Evolutionary conservation across 2,888 invertebrate species (phyloP), one percentile per base, ranked within the genome.

Genomic region (Synergus umbraculus): DNA sequence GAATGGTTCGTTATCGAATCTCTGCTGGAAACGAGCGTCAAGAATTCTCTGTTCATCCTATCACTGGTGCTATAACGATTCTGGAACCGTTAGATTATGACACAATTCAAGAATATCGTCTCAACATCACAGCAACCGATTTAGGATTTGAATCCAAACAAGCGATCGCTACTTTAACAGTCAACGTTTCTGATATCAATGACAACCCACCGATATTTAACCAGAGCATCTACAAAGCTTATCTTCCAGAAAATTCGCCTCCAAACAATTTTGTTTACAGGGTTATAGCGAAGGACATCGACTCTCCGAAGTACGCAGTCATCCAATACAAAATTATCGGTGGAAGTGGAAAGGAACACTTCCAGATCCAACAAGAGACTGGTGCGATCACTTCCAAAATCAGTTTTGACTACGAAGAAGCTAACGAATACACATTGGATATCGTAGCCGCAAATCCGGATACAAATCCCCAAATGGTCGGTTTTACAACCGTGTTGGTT

Each of bases 171-270:
- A 96, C 96, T 86, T 93, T 98, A 9, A 97, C 96, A 0, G 96
- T 99, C 0, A 96, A 96, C 77, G 93, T 99, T 1, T 97, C 97
- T 0, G 98, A 99, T 90, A 97, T 98, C 58, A 98, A 98, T 89
- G 98, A 99, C 89, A 98, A 98, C 91, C 95, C 97, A 12, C 98
- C 98, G 0, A 93, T 94, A 15, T 99, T 98, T 89, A 96, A 96
- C 91, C 96, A 96, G 90, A 93, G 95, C 0, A 92, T 94, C 76
- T 98, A 96, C 89, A 94, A 96, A 86, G 97, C 97, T 0, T 96
- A 94, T 89, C 93, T 98, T 65, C 94, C 96, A 0, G 98, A 98
- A 93, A 98, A 98, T 90, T 94, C 96, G 15, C 95, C 96, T 0
- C 92, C 95, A 0, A 95, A 96, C 77, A 96, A 95, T 82, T 94